Evolutionary conservation across 2,888 invertebrate species (phyloP), one percentile per base, ranked within the genome.

Genomic region (Zygaena filipendulae): DNA sequence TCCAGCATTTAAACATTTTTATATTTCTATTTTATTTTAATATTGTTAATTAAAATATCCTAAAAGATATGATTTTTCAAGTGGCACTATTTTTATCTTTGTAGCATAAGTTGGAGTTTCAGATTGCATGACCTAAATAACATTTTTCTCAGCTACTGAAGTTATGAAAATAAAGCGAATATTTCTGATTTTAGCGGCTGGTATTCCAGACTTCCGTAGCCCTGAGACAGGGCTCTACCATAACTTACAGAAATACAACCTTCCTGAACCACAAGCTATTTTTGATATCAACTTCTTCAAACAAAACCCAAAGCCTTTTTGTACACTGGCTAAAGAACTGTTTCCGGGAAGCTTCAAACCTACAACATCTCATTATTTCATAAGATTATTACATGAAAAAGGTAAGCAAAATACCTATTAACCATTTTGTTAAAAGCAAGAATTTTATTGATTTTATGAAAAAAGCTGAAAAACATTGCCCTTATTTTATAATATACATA

Each of bases 201-300:
- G 97, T 18, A 97, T 97, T 44, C 97, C 97, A 11, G 97, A 97
- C 61, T 97, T 97, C 61, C 87, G 97, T 11, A 93, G 95, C 11
- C 95, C 96, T 1, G 92, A 89, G 13, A 91, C 91, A 29, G 97
- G 97, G 0, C 79, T 98, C 1, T 98, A 97, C 59, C 86, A 91
- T 59, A 96, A 97, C 60, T 77, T 98, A 23, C 85, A 90, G 45
- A 92, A 96, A 58, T 97, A 95, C 62, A 87, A 96, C 42, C 75
- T 98, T 22, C 94, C 95, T 0, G 85, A 92, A 69, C 96, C 97
- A 0, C 90, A 92, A 57, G 92, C 94, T 1, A 92, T 98, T 46
- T 98, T 98, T 60, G 92, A 95, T 55, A 82, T 97, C 28, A 86
- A 87, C 32, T 97, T 90, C 67, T 98, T 98, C 56, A 69, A 84